Base-by-base conservation (phyloP, 2,888 invertebrate genomes). In the Crossocerus cetratus region DNA sequence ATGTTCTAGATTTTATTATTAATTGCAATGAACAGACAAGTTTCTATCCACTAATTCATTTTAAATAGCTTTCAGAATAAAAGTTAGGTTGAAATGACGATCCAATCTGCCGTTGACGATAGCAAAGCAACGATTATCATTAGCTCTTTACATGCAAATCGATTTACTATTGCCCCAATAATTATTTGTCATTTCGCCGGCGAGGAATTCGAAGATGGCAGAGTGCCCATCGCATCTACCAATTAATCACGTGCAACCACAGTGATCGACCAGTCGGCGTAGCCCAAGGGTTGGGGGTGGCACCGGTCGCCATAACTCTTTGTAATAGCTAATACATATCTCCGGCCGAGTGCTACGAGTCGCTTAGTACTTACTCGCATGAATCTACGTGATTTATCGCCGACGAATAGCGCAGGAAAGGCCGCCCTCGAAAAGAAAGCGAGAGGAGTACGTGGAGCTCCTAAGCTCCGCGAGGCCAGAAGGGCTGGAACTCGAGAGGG, bases 291-390 rank as follows among this genome's bases (percentile, higher is more conserved):
- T 68, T 56, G 77, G 68, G 78, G 75, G 75, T 75, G 77, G 71
- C 69, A 59, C 77, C 65, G 62, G 5, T 32, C 57, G 62, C 80
- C 86, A 87, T 88, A 89, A 88, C 84, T 89, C 86, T 86, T 82
- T 79, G 84, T 86, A 88, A 89, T 87, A 86, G 88, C 88, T 88
- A 88, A 89, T 88, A 32, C 32, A 32, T 32, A 88, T 86, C 86
- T 87, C 84, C 1, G 86, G 83, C 75, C 81, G 86, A 88, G 86
- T 87, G 85, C 85, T 86, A 88, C 86, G 88, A 88, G 88, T 89
- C 84, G 88, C 87, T 87, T 86, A 88, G 87, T 86, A 86, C 88
- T 88, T 88, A 87, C 88, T 87, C 86, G 81, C 85, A 86, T 81
- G 84, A 84, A 83, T 86, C 83, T 81, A 80, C 78, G 85, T 87